These are phyloP conservation scores for Drosophila limbata DNA, from an alignment of 2,888 invertebrate genomes.

Conservation along the genomic window DNA sequence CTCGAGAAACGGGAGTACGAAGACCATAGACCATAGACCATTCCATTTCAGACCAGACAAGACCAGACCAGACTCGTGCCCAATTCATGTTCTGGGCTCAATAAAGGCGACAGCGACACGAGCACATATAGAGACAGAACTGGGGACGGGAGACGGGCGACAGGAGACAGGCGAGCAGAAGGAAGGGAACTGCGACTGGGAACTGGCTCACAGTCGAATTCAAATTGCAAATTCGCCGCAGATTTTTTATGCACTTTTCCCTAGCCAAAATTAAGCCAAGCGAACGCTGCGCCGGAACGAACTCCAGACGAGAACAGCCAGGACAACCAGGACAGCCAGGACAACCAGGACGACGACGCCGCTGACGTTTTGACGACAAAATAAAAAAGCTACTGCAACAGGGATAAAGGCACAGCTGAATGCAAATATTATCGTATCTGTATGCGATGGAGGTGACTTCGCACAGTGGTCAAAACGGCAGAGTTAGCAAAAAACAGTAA, in stretches of 20 bases:
- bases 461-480: neutral
- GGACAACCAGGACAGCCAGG: slow-evolving; percentile 24
- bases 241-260: slow-evolving; percentile 81
- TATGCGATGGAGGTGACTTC: slow-evolving; percentile 36
- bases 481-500: neutral
- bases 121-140: slow-evolving; percentile 7
- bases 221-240: slow-evolving; percentile 80
- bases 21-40: slow-evolving; percentile 22
- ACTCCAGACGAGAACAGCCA: slow-evolving; percentile 57
- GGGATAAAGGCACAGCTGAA: slow-evolving; percentile 67
- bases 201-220: slow-evolving; percentile 61
- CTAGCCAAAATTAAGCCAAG: slow-evolving; percentile 78
- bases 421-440: slow-evolving; percentile 80
- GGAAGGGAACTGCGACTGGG: slow-evolving; percentile 4
- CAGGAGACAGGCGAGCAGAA: neutral
- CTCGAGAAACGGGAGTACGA: slow-evolving; percentile 24
- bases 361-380: slow-evolving; percentile 77
- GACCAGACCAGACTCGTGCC: slow-evolving; percentile 34
- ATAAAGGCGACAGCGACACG: slow-evolving; percentile 63
- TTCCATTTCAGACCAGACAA: slow-evolving; percentile 21
- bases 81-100: slow-evolving; percentile 67
- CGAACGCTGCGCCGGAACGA: slow-evolving; percentile 68
- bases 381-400: slow-evolving; percentile 68
- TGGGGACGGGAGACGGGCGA: neutral
- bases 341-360: slow-evolving; percentile 29